Evolutionary conservation across 1,140 invertebrate species (phyloP).

Genomic region (Drosophila auraria): DNA sequence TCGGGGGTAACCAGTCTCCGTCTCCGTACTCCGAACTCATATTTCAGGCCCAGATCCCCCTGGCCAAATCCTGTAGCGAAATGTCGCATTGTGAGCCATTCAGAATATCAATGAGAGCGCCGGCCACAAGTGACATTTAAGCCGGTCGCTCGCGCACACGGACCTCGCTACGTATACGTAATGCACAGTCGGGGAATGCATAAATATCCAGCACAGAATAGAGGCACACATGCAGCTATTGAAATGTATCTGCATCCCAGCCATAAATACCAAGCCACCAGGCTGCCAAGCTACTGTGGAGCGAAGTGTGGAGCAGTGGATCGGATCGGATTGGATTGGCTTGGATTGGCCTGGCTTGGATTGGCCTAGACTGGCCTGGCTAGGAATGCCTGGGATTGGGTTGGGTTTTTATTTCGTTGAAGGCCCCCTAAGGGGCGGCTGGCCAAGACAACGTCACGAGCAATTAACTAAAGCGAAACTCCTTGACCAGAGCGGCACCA

Average conservation of each 20-base stretch:
- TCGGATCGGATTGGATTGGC: conserved; percentile 28
- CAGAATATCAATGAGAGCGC: conserved; percentile 76
- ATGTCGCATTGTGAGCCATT: conserved; percentile 39
- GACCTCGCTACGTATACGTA: conserved; percentile 46
- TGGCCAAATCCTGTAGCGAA: conserved; percentile 37
- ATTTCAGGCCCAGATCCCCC: conserved; percentile 13
- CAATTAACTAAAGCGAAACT: conserved; percentile 80
- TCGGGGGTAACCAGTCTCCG: not conserved
- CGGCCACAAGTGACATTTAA: conserved; percentile 66
- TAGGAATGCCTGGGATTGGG: not conserved
- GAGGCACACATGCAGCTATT: conserved; percentile 30
- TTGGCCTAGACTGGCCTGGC: conserved; percentile 3
- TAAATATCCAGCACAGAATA: conserved; percentile 37
- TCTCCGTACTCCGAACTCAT: conserved; percentile 29
- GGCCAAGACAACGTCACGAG: conserved; percentile 72
- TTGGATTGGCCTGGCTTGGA: not conserved
- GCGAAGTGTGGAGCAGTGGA: conserved; percentile 25
- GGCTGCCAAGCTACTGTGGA: conserved; percentile 11
- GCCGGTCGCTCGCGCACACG: conserved; percentile 16
- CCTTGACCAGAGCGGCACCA: conserved; percentile 64
- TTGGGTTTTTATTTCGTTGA: conserved; percentile 8
- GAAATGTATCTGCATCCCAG: conserved; percentile 42
- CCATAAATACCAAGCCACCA: conserved; percentile 58
- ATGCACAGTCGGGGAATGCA: conserved; percentile 38
- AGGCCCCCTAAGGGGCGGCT: conserved; percentile 17